A percentile compares a stretch with the other conserved stretches of the same genome.
phyloP scores from a whole-genome alignment of 2,888 invertebrate genomes.

The Onchidella celtica region DNA sequence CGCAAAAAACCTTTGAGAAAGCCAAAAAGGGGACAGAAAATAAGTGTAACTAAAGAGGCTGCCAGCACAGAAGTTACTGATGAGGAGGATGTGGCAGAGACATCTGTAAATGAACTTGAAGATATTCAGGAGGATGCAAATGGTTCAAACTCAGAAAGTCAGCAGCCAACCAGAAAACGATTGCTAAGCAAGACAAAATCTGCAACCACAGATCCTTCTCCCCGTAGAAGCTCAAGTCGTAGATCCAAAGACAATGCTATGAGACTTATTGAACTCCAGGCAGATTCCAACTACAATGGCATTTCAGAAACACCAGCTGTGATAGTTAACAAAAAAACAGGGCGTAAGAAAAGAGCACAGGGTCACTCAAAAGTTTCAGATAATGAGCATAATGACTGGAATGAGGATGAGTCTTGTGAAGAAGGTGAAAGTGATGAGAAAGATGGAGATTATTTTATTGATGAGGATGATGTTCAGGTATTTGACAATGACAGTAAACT shows the following conservation, averaged over 20 bases:
- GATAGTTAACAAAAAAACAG: constrained; percentile 1
- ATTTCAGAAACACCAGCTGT: constrained; percentile 4
- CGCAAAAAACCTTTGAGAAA: constrained; percentile 31
- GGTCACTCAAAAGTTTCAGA: not conserved
- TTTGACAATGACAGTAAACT: constrained; percentile 25
- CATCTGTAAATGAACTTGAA: not conserved
- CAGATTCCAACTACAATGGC: constrained; percentile 39
- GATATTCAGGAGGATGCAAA: constrained; percentile 6
- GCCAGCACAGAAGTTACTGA: not conserved
- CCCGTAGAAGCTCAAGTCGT: constrained; percentile 44
- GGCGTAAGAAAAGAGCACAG: not conserved
- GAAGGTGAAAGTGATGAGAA: constrained; percentile 23
- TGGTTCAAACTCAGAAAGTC: not conserved
- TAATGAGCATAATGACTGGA: constrained; percentile 25
- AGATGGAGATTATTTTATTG: constrained; percentile 43
- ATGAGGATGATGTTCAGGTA: constrained; percentile 39
- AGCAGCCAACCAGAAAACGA: not conserved
- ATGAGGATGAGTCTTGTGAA: constrained; percentile 19
- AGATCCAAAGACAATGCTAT: constrained; percentile 49
- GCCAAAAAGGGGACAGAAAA: not conserved
- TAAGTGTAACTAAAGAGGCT: not conserved
- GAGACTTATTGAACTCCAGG: constrained; percentile 47
- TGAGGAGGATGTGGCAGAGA: not conserved
- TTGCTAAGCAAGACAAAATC: not conserved
- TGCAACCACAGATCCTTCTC: not conserved